A percentile compares a stretch with the other conserved stretches of the same genome.
These are phyloP conservation scores for Limnephilus rhombicus DNA, from an alignment of 2,888 invertebrate genomes.

Conservation along the genomic window DNA sequence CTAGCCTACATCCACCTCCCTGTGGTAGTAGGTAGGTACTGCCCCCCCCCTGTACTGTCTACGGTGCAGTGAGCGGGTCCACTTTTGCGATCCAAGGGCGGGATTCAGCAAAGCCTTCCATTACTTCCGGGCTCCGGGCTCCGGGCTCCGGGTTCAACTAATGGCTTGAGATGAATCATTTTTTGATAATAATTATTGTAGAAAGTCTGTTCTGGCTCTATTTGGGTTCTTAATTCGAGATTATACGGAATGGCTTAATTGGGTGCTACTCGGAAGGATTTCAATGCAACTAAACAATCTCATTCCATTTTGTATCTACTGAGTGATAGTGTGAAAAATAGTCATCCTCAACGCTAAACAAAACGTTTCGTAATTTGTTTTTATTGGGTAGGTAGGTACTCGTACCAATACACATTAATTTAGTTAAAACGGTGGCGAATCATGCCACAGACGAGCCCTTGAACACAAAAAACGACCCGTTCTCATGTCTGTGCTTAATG, in stretches of 20 bases:
- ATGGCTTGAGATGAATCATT: not conserved
- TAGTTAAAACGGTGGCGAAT: too few species aligned
- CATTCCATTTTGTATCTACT: not conserved
- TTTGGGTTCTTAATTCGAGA: not conserved
- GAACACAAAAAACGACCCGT: too few species aligned
- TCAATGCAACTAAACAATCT: not conserved
- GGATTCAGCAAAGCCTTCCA: not conserved
- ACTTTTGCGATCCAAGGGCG: not conserved
- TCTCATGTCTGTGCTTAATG: too few species aligned
- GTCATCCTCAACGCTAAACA: not conserved
- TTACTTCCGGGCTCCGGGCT: not conserved
- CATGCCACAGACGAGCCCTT: too few species aligned
- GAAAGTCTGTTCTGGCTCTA: not conserved
- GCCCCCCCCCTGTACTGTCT: not conserved
- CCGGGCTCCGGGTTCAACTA: not conserved
- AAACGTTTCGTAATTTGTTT: not conserved
- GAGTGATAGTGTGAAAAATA: not conserved
- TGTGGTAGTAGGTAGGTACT: too few species aligned
- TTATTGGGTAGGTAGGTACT: too few species aligned
- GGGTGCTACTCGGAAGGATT: too few species aligned
- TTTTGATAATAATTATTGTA: not conserved
- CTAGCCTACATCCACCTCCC: not conserved
- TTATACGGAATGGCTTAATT: not conserved
- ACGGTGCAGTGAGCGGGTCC: not conserved
- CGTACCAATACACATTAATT: too few species aligned